phyloP scores from a whole-genome alignment of 2,888 invertebrate genomes.

The Caenorhabditis sp. region DNA sequence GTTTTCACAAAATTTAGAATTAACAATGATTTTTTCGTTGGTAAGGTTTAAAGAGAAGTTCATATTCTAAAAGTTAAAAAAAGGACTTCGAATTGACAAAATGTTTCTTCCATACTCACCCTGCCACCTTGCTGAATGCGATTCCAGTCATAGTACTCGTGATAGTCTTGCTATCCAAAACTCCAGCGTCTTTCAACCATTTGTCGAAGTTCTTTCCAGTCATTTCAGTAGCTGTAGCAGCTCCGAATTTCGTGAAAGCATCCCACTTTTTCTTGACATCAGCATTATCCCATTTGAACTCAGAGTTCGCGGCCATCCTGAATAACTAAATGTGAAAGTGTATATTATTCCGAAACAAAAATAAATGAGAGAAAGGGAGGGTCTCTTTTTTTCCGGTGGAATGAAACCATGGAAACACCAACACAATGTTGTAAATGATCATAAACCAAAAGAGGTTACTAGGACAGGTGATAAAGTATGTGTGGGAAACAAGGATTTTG shows the following conservation, averaged over 20 bases:
- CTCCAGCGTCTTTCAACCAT: constrained; percentile 70
- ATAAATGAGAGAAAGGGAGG: constrained; percentile 6
- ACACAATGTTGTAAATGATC: constrained; percentile 3
- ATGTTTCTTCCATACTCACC: too few relatives aligned
- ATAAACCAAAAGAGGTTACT: background rate
- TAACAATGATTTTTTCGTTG: too few relatives aligned
- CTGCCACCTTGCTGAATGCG: constrained; percentile 70
- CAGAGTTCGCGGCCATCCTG: constrained; percentile 41
- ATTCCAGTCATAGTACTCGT: constrained; percentile 71
- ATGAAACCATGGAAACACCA: constrained; percentile 39
- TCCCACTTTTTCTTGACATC: constrained; percentile 66
- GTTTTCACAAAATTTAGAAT: too few relatives aligned
- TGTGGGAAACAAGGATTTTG: background rate
- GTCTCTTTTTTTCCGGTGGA: background rate
- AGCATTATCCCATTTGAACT: constrained; percentile 63
- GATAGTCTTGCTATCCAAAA: constrained; percentile 62
- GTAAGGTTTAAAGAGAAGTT: too few relatives aligned
- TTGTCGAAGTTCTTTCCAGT: constrained; percentile 71
- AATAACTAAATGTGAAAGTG: constrained; percentile 13
- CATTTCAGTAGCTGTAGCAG: constrained; percentile 67
- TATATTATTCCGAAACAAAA: constrained; percentile 11
- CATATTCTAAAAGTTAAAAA: too few relatives aligned
- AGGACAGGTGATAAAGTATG: background rate
- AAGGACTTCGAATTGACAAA: too few relatives aligned
- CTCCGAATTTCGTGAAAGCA: constrained; percentile 67